Evolutionary conservation across 2,888 invertebrate species (phyloP).

Genomic region (Tupiocoris notatus): DNA sequence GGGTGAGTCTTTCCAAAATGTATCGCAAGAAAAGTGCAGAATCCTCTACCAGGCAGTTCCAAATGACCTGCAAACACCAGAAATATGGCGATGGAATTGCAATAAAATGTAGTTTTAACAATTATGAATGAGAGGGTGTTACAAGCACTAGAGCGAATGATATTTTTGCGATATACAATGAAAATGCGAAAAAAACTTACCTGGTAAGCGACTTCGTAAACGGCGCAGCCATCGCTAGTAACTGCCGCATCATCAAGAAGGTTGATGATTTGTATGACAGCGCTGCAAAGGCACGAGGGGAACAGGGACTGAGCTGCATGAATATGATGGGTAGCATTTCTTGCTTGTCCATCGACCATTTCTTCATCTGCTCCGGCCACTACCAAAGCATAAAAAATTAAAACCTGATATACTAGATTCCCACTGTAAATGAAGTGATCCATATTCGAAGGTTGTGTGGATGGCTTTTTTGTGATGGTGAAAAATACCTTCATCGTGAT

Average conservation of each 20-base stretch:
- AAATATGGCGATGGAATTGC: background rate
- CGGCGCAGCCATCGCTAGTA: conserved; percentile 88
- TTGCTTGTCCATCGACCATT: conserved; percentile 62
- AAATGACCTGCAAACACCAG: conserved; percentile 71
- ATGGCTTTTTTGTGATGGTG: too few species aligned
- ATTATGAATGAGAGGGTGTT: background rate
- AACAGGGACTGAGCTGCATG: conserved; percentile 93
- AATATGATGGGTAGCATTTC: conserved; percentile 74
- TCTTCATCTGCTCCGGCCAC: conserved; percentile 61
- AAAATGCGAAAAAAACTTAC: conserved; percentile 56
- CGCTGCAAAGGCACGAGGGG: conserved; percentile 93
- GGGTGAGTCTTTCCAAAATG: conserved; percentile 89
- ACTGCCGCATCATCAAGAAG: conserved; percentile 95
- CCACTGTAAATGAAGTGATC: too few species aligned
- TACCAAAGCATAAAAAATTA: too few species aligned
- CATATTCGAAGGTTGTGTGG: too few species aligned
- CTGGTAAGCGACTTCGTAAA: conserved; percentile 94
- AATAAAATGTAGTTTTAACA: background rate
- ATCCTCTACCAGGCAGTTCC: conserved; percentile 97
- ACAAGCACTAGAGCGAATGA: background rate
- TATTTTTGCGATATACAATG: too few species aligned
- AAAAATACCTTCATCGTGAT: conserved; percentile 74
- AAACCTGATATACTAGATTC: too few species aligned
- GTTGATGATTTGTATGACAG: conserved; percentile 91
- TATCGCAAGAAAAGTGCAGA: conserved; percentile 93